Percentiles rank a stretch among this genome's conserved stretches.
Conservation (phyloP, 2,113 vertebrate genomes). For the Pygoscelis antarcticus region DNA sequence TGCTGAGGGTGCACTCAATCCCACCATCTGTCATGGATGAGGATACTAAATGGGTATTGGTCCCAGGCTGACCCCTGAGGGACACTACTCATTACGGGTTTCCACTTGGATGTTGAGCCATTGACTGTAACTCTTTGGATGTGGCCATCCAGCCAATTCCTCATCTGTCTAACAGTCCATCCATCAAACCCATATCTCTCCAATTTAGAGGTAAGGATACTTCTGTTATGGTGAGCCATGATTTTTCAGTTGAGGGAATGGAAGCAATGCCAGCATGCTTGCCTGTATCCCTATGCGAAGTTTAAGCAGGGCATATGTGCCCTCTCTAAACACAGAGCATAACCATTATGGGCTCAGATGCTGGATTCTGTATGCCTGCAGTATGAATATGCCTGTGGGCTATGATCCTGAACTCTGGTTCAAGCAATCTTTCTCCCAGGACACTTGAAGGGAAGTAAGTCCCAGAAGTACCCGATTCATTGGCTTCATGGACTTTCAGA, state of each 20-base stretch:
- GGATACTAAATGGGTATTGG: fast-evolving
- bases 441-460: neutral
- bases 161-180: neutral
- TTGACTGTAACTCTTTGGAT: neutral
- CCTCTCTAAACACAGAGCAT: neutral
- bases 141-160: neutral
- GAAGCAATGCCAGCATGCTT: neutral
- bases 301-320: neutral
- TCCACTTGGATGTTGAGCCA: neutral
- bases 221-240: neutral
- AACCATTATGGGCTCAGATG: neutral
- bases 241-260: neutral
- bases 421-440: neutral
- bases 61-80: neutral
- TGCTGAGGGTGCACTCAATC: neutral
- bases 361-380: neutral
- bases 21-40: neutral
- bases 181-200: fast-evolving
- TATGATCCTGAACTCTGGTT: conserved; percentile 12
- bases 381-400: neutral
- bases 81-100: neutral
- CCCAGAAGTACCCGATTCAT: conserved; percentile 10
- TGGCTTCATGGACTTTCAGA: conserved; percentile 11
- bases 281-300: neutral
- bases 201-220: neutral